Evolutionary conservation across 2,797 vertebrate species (phyloP), one percentile per base, ranked within the genome.

Genomic region (Pangasius krempfi): DNA sequence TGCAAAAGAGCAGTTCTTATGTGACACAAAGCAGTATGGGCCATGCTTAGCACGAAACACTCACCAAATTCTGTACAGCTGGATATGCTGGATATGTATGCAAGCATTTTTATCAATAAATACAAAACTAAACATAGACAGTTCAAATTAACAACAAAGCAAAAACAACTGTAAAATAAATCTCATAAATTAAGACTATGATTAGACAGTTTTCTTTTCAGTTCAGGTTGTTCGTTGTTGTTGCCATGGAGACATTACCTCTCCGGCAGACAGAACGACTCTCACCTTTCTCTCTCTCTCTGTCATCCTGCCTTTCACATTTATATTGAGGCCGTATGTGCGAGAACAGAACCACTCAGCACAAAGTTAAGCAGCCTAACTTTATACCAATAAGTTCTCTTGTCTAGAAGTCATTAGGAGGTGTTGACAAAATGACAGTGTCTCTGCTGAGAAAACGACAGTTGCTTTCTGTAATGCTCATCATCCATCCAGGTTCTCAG

Each of bases 31-130:
- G 88, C 90, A 92, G 86, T 68, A 86, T 58, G 87, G 93, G 94
- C 94, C 95, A 95, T 95, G 95, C 95, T 93, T 90, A 90, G 93
- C 92, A 94, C 60, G 92, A 62, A 92, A 89, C 80, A 89, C 94
- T 89, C 70, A 91, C 91, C 92, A 93, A 68, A 92, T 92, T 89
- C 50, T 85, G 84, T 80, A 91, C 91, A 91, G 93, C 64, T 33
- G 8, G n/a, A 68, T 50, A 50, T 30, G 56, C 5, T 62, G 85
- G 83, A 85, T 90, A 92, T 90, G 91, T 94, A 95, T 85, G 91
- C 94, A 94, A 93, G 94, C 93, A 94, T 54, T 80, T 56, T n/a
- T 10, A 94, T 82, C 93, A 95, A 96, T 96, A 96, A 96, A 96
- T 96, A 95, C 88, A 92, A 94, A 91, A 82, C 37, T 27, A 18